Evolutionary conservation across 2,797 vertebrate genomes (phyloP).

Genomic region (Cirrhinus molitorella): DNA sequence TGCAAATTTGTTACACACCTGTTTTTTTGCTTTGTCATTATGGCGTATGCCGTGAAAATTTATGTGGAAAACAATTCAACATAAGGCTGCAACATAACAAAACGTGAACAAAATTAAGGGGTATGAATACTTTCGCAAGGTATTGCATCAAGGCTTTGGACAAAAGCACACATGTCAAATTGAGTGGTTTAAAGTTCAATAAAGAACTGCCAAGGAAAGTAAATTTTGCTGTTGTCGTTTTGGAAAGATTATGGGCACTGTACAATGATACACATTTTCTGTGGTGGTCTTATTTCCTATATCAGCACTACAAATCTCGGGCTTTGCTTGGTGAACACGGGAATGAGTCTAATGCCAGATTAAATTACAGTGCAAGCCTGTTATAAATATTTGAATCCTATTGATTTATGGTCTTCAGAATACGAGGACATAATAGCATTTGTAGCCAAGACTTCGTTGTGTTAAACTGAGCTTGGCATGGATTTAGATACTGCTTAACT

Average conservation of each 20-base stretch:
- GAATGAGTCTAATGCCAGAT: constrained; percentile 50
- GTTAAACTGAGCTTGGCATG: constrained; percentile 54
- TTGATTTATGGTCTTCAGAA: constrained; percentile 61
- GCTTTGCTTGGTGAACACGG: neutral
- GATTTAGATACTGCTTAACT: constrained; percentile 27
- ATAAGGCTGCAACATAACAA: too few species aligned
- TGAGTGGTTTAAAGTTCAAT: neutral
- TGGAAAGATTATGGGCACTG: neutral
- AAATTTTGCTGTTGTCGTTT: constrained; percentile 7
- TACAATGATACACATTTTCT: neutral
- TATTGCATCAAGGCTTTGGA: neutral
- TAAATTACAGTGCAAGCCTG: constrained; percentile 57
- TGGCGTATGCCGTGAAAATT: too few species aligned
- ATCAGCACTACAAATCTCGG: constrained; percentile 19
- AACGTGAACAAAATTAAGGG: too few species aligned
- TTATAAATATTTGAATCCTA: constrained; percentile 56
- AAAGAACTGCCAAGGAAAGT: constrained; percentile 7
- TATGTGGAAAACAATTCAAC: too few species aligned
- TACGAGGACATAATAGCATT: constrained; percentile 50
- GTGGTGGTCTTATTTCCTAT: neutral
- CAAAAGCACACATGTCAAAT: neutral
- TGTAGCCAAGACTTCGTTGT: constrained; percentile 49
- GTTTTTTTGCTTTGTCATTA: too few species aligned
- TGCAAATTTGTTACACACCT: too few species aligned
- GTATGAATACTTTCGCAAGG: too few species aligned